Conservation (phyloP, 2,888 invertebrate genomes). For the Gisinianus flammeolus region DNA sequence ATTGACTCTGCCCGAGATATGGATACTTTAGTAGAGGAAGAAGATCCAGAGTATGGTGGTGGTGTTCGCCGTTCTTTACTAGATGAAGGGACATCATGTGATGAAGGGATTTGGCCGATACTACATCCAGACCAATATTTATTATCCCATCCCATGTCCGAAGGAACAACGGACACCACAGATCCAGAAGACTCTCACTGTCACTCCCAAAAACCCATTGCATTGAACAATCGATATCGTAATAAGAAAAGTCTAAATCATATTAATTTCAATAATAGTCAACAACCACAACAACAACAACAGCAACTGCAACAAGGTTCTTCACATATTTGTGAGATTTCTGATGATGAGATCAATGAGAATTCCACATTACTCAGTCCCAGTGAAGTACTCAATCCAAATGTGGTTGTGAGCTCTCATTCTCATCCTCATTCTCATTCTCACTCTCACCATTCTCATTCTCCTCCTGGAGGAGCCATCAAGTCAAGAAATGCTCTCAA, state of each 20-base stretch:
- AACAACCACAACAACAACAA: conserved; percentile 7
- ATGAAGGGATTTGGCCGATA: conserved; percentile 54
- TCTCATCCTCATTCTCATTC: neutral
- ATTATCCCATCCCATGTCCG: conserved; percentile 47
- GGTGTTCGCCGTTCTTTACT: conserved; percentile 42
- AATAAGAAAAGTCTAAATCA: conserved; percentile 43
- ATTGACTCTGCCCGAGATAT: conserved; percentile 50
- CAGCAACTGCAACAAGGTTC: neutral
- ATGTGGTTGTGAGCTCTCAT: conserved; percentile 20
- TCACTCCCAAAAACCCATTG: conserved; percentile 49
- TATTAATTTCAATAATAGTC: conserved; percentile 32
- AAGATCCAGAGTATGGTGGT: conserved; percentile 29
- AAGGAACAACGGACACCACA: conserved; percentile 46
- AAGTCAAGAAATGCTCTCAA: conserved; percentile 35
- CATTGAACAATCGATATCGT: conserved; percentile 52
- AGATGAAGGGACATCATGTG: conserved; percentile 49
- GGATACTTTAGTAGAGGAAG: conserved; percentile 54
- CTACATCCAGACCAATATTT: conserved; percentile 58
- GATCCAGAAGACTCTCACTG: conserved; percentile 44
- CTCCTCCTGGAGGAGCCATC: conserved; percentile 14
- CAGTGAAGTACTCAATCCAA: conserved; percentile 15
- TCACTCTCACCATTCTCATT: too few species aligned
- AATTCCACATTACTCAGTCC: conserved; percentile 50
- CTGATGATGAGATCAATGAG: conserved; percentile 56
- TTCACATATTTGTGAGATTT: conserved; percentile 35